Conservation (phyloP, 2,797 vertebrate species). For the Crax fasciolata region DNA sequence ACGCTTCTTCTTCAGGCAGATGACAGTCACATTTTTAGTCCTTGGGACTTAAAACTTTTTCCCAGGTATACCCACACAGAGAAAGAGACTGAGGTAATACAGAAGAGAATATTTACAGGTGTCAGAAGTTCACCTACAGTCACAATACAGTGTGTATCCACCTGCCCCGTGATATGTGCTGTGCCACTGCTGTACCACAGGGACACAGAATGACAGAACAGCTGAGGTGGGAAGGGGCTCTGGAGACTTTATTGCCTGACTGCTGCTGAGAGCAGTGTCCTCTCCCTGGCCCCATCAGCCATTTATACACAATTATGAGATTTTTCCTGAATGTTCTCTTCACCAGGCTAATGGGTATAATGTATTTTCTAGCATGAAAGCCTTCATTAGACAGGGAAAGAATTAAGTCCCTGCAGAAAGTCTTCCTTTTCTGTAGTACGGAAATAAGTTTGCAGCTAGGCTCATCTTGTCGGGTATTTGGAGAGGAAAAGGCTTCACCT, state of each 20-base stretch:
- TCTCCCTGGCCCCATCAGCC: neutral
- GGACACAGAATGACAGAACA: accelerated
- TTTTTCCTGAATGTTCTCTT: neutral
- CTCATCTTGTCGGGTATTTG: neutral
- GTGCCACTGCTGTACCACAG: neutral
- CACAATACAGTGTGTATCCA: accelerated
- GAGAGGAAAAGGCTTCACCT: neutral
- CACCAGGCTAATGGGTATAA: neutral
- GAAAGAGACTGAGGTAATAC: neutral
- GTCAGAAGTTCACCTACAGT: neutral
- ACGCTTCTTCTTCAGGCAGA: neutral
- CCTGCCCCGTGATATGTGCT: neutral
- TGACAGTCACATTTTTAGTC: neutral
- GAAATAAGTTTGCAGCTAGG: neutral
- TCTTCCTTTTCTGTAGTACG: neutral
- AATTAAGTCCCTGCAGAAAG: neutral
- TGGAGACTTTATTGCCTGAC: accelerated
- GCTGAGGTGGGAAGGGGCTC: neutral
- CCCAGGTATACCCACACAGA: accelerated
- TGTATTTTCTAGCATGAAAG: neutral
- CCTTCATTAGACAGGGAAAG: neutral
- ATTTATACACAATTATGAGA: neutral
- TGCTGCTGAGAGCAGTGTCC: neutral
- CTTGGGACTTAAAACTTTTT: neutral
- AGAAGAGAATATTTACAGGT: no score